These are phyloP conservation scores for Anoncus sp. DNA, from an alignment of 2,888 invertebrate genomes.

Conservation along the genomic window DNA sequence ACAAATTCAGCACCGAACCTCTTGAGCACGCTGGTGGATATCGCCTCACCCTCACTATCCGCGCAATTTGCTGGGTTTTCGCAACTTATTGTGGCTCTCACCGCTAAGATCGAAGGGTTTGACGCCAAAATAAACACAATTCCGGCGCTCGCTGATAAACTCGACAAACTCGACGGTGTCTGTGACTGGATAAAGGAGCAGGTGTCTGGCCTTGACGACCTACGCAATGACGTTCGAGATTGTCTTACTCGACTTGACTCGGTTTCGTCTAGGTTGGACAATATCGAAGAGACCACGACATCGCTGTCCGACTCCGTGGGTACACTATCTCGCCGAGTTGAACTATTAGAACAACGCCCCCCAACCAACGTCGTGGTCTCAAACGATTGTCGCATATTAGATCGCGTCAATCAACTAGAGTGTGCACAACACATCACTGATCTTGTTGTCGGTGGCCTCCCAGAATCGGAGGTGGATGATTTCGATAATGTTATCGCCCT, in stretches of 20 bases:
- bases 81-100: background rate
- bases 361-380: background rate
- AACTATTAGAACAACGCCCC: background rate
- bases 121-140: background rate
- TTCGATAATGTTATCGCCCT: background rate
- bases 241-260: background rate
- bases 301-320: background rate
- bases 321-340: background rate
- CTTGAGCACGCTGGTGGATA: background rate
- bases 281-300: background rate
- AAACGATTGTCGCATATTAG: background rate
- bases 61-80: background rate
- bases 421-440: background rate
- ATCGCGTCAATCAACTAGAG: background rate
- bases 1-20: background rate
- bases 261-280: background rate
- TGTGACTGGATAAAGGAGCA: background rate
- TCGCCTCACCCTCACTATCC: background rate
- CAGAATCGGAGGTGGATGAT: background rate
- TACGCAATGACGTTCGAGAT: background rate
- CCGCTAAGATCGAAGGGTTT: background rate
- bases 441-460: background rate
- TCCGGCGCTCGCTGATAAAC: background rate
- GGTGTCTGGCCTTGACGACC: background rate
- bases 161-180: background rate